A percentile compares a stretch with the other conserved stretches of the same genome.
phyloP scores from a whole-genome alignment of 2,888 invertebrate species.

The Myathropa florea region DNA sequence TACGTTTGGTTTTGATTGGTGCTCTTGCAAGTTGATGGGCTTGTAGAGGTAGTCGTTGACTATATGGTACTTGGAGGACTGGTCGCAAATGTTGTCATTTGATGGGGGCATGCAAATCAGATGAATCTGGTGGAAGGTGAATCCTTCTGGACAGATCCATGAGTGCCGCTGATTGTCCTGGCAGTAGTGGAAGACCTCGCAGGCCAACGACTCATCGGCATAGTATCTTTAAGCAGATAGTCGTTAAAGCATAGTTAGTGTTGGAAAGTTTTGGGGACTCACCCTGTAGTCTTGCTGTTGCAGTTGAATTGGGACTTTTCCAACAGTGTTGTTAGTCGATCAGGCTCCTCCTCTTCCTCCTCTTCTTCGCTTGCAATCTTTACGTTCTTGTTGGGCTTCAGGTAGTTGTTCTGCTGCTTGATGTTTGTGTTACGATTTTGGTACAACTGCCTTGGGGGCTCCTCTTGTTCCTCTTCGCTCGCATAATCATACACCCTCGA shows the following conservation, averaged over 20 bases:
- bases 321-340: constrained; percentile 88
- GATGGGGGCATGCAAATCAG: constrained; percentile 96
- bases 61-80: constrained; percentile 93
- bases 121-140: constrained; percentile 88
- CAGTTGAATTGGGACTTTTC: constrained; percentile 93
- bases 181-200: constrained; percentile 97
- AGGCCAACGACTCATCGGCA: constrained; percentile 92
- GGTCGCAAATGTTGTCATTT: constrained; percentile 93
- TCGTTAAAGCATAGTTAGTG: background rate
- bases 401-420: constrained; percentile 76
- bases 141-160: constrained; percentile 96
- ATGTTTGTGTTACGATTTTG: constrained; percentile 75
- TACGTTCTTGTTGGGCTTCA: constrained; percentile 72
- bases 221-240: constrained; percentile 83
- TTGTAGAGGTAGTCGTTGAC: constrained; percentile 96
- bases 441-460: constrained; percentile 77
- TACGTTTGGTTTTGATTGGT: constrained; percentile 89
- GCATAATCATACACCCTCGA: constrained; percentile 78
- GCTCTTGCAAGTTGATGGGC: constrained; percentile 91
- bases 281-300: constrained; percentile 89
- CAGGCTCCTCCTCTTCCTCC: constrained; percentile 91
- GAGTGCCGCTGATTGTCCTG: constrained; percentile 94
- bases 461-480: constrained; percentile 79
- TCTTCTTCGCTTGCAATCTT: constrained; percentile 82
- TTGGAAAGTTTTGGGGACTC: constrained; percentile 16